Evolutionary conservation across 2,113 vertebrate species (phyloP).

Genomic region (Todiramphus chloris): DNA sequence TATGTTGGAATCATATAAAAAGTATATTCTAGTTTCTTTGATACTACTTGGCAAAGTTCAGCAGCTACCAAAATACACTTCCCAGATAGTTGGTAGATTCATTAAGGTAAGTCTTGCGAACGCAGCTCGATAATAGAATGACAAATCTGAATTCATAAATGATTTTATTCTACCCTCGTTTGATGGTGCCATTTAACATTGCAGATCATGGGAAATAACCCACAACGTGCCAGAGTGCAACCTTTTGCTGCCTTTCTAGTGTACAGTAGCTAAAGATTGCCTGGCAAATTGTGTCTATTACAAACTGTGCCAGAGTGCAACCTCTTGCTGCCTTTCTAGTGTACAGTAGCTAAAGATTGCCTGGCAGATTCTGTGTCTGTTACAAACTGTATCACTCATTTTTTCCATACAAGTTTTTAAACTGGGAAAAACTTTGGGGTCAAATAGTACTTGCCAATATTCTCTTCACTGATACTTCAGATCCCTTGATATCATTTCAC

Average conservation of each 20-base stretch:
- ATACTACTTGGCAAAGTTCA: slow-evolving; percentile 98
- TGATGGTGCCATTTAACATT: not conserved
- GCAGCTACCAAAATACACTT: slow-evolving; percentile 97
- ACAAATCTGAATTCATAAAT: not conserved
- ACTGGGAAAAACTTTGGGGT: not conserved
- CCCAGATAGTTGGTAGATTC: slow-evolving; percentile 97
- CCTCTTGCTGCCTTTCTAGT: not conserved
- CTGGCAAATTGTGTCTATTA: not conserved
- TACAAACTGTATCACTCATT: not conserved
- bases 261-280: not conserved
- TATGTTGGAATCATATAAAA: slow-evolving; percentile 99
- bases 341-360: not conserved
- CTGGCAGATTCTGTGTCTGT: not conserved
- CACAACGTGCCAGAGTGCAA: not conserved
- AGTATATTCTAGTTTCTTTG: slow-evolving; percentile 98
- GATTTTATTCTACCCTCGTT: not conserved
- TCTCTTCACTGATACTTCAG: not conserved
- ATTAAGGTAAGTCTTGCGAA: slow-evolving; percentile 88
- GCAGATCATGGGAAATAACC: not conserved
- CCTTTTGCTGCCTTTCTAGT: not conserved
- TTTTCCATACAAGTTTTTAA: not conserved
- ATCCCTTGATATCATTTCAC: not conserved
- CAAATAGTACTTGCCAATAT: not conserved
- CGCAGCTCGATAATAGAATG: not conserved
- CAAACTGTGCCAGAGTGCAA: not conserved